These are phyloP conservation scores for Cepphus grylle DNA, from an alignment of 2,113 vertebrate genomes.

Conservation along the genomic window DNA sequence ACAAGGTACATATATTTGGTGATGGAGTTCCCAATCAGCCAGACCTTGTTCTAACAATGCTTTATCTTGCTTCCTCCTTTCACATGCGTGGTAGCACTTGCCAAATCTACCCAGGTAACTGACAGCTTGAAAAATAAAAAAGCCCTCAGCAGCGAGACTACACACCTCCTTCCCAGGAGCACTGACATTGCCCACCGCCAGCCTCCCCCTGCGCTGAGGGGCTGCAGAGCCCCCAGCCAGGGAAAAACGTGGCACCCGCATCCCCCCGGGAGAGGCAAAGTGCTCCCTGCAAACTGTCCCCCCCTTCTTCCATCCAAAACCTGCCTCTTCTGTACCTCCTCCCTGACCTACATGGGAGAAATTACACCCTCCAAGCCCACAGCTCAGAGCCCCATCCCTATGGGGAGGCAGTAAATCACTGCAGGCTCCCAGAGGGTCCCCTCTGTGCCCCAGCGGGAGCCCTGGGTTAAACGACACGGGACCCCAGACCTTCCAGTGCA, in stretches of 20 bases:
- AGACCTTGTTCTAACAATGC: neutral
- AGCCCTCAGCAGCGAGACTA: neutral
- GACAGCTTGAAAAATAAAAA: neutral
- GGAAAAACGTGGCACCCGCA: neutral
- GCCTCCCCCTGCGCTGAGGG: neutral
- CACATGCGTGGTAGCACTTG: neutral
- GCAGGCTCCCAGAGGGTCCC: neutral
- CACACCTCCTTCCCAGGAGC: neutral
- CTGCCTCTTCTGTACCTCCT: neutral
- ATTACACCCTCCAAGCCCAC: neutral
- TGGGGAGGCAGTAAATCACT: neutral
- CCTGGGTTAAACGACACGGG: fast-evolving
- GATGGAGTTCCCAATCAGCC: neutral
- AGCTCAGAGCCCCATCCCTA: neutral
- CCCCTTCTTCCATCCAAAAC: neutral
- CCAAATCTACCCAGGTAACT: neutral
- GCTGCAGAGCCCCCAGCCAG: neutral
- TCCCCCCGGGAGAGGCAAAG: fast-evolving
- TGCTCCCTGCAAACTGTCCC: neutral
- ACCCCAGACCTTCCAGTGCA: neutral
- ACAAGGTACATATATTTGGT: neutral
- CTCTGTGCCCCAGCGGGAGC: neutral
- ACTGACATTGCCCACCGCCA: neutral
- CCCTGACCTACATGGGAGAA: fast-evolving
- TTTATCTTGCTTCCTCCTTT: neutral